Conservation (phyloP, 1,140 invertebrate genomes). For the Eumaeus atala region DNA sequence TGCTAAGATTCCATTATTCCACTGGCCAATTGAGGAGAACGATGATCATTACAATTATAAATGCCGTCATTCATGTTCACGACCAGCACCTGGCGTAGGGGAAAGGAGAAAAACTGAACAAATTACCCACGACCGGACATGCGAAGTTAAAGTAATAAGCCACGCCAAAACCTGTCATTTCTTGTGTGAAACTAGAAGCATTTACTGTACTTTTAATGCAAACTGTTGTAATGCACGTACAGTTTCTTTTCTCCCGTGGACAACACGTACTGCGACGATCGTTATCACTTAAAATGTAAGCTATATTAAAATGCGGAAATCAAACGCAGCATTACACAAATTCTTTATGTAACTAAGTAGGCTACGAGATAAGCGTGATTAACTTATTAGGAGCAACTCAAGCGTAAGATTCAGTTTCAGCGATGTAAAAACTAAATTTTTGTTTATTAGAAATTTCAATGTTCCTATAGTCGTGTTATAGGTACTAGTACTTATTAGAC, state of each 20-base stretch:
- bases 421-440: neutral
- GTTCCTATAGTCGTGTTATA: neutral
- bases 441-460: neutral
- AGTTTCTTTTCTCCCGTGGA: conserved; percentile 3
- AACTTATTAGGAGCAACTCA: neutral
- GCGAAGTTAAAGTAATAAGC: conserved; percentile 41
- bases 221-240: conserved; percentile 10
- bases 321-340: conserved; percentile 11
- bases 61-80: neutral
- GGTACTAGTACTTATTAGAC: neutral
- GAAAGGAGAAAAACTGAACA: conserved; percentile 18
- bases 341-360: conserved; percentile 11
- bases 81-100: conserved; percentile 9
- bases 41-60: conserved; percentile 8
- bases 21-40: neutral
- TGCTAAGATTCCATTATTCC: conserved; percentile 5
- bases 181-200: conserved; percentile 42
- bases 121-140: conserved; percentile 44
- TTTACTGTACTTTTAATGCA: conserved; percentile 24
- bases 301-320: conserved; percentile 13
- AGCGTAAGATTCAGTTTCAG: neutral
- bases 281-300: conserved; percentile 3
- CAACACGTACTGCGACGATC: conserved; percentile 9
- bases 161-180: conserved; percentile 37
- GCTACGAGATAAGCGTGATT: conserved; percentile 3